A percentile compares a stretch with the other conserved stretches of the same genome.
Evolutionary conservation across 1,140 invertebrate genomes (phyloP).

Genomic region (Bombus huntii): DNA sequence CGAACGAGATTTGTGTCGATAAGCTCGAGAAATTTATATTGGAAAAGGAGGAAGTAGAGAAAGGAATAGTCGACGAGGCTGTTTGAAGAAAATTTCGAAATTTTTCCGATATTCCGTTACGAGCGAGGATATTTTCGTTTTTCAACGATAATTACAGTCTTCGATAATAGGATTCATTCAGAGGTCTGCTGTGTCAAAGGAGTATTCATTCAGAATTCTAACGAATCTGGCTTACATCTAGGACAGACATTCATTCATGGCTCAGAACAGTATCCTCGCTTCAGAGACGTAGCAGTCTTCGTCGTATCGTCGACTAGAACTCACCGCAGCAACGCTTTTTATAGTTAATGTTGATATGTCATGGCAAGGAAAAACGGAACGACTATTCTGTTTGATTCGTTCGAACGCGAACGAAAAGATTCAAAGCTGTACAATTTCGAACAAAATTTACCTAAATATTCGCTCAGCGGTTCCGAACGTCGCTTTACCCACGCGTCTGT

Average conservation of each 20-base stretch:
- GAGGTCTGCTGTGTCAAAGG: not conserved
- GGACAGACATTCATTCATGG: constrained; percentile 22
- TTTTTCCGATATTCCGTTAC: not conserved
- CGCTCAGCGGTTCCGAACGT: too few relatives aligned
- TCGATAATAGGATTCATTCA: not conserved
- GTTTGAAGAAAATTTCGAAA: not conserved
- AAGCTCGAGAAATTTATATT: not conserved
- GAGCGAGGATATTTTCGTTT: not conserved
- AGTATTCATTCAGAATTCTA: constrained; percentile 24
- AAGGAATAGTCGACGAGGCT: too few relatives aligned
- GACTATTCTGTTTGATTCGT: too few relatives aligned
- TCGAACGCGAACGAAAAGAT: too few relatives aligned
- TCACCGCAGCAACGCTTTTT: not conserved
- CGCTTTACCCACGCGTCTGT: too few relatives aligned
- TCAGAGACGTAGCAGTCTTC: not conserved
- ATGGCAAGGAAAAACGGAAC: not conserved
- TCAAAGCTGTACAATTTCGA: too few relatives aligned
- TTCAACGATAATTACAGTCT: not conserved
- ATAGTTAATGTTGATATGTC: not conserved
- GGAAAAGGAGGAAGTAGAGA: not conserved
- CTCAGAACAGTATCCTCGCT: not conserved
- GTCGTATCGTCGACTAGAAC: not conserved
- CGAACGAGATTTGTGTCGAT: too few relatives aligned
- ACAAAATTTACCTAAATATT: too few relatives aligned
- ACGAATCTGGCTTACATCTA: constrained; percentile 21